Evolutionary conservation across 2,888 invertebrate species (phyloP), one percentile per base, ranked within the genome.

Genomic region (Hybos culiciformis): DNA sequence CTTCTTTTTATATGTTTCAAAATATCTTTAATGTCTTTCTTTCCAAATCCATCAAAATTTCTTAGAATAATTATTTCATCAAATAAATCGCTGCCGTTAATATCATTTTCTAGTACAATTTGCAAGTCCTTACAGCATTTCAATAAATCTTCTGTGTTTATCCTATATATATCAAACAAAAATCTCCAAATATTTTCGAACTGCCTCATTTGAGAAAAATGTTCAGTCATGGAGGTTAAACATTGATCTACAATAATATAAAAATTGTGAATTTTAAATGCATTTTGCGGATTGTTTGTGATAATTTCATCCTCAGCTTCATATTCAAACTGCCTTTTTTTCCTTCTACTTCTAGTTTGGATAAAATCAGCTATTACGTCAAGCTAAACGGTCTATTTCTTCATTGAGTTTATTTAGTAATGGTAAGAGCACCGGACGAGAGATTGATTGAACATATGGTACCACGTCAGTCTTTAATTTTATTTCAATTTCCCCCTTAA

Each of bases 61-160:
- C 3, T 15, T 33, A 33, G 32, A 9, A 33, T 33, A 17, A 33
- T 18, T 33, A 33, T 33, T 32, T 33, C 17, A 33, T 33, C 32
- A 33, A 33, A 33, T 15, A 33, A 33, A 33, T 33, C 32, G 32
- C 18, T 33, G 17, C 32, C 32, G 32, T 33, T 33, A 33, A 33
- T 33, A 33, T 33, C 17, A 33, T 33, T 18, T 33, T 33, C 4
- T 33, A 33, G 32, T 33, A 33, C 32, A 33, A 33, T 33, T 33
- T 33, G 32, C 32, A 33, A 15, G 15, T 31, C 31, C 14, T 31
- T 31, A 31, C 31, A 31, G 31, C 31, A 31, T 31, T 31, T 31
- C 31, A 26, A 12, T 26, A 26, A 26, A 26, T 26, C 26, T 26
- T 26, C 26, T 26, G 9, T 26, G 26, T 12, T 15, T 31, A 15